Evolutionary conservation across 2,888 invertebrate genomes (phyloP).

Genomic region (Phragmatobia fuliginosa): DNA sequence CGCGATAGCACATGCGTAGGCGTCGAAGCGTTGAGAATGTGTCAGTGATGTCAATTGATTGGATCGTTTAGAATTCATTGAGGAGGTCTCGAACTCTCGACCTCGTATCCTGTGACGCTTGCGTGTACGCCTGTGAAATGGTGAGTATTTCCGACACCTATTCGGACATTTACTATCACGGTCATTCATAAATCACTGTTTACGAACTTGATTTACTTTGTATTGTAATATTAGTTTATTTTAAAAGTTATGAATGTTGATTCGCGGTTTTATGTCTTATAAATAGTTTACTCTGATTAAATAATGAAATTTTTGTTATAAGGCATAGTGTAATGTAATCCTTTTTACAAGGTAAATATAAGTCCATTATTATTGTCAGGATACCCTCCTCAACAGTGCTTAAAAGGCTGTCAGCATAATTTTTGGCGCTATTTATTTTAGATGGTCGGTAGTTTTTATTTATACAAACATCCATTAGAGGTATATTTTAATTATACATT

Average conservation of each 20-base stretch:
- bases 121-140: slow-evolving; percentile 62
- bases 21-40: slow-evolving; percentile 30
- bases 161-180: slow-evolving; percentile 26
- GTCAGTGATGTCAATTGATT: slow-evolving; percentile 71
- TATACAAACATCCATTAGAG: background rate
- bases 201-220: slow-evolving; percentile 9
- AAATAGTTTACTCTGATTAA: background rate
- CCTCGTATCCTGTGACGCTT: slow-evolving; percentile 61
- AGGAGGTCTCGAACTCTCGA: slow-evolving; percentile 65
- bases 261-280: background rate
- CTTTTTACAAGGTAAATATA: slow-evolving; percentile 8
- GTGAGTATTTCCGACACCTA: slow-evolving; percentile 58
- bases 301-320: background rate
- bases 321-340: slow-evolving; percentile 6
- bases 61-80: slow-evolving; percentile 73
- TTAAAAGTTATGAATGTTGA: background rate
- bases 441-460: background rate
- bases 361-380: background rate
- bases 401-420: background rate
- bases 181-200: slow-evolving; percentile 22
- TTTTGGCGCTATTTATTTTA: background rate
- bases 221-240: slow-evolving; percentile 6
- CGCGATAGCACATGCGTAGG: slow-evolving; percentile 64
- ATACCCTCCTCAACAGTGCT: slow-evolving; percentile 25
- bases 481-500: too few relatives aligned